Conservation (phyloP, 1,140 invertebrate genomes). For the Subanguina moxae region DNA sequence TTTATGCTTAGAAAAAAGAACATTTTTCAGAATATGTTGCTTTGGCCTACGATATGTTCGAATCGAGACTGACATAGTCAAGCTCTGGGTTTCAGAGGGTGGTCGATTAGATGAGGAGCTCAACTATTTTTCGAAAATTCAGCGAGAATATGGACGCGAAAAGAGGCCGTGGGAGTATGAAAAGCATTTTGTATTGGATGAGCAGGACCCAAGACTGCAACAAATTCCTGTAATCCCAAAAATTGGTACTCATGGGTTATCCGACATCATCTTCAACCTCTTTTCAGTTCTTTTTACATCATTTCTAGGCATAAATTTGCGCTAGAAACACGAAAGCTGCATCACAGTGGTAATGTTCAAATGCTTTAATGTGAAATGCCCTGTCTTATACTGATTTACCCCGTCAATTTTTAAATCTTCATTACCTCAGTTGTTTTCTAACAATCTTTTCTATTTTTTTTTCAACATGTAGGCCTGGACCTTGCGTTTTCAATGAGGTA, state of each 20-base stretch:
- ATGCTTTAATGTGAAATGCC: no score
- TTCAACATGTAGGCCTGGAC: no score
- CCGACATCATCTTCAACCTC: constrained; percentile 54
- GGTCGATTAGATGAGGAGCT: constrained; percentile 57
- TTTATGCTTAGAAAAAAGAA: constrained; percentile 44
- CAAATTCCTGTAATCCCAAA: constrained; percentile 27
- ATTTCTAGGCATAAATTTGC: no score
- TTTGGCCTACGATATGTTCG: constrained; percentile 50
- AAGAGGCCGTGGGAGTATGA: constrained; percentile 26
- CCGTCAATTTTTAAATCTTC: no score
- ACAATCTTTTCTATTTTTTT: no score
- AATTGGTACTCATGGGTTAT: background rate
- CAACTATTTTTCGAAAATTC: constrained; percentile 40
- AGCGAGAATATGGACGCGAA: background rate
- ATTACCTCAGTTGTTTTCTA: no score
- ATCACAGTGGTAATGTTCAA: no score
- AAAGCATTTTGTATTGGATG: constrained; percentile 37
- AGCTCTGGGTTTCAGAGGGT: constrained; percentile 52
- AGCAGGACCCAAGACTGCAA: constrained; percentile 19
- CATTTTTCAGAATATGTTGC: background rate
- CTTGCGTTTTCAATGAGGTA: no score
- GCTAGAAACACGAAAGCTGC: no score
- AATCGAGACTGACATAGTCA: constrained; percentile 58
- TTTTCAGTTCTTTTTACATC: constrained; percentile 46
- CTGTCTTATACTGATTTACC: no score